phyloP scores from a whole-genome alignment of 2,797 vertebrate genomes.

The Gallirallus australis region DNA sequence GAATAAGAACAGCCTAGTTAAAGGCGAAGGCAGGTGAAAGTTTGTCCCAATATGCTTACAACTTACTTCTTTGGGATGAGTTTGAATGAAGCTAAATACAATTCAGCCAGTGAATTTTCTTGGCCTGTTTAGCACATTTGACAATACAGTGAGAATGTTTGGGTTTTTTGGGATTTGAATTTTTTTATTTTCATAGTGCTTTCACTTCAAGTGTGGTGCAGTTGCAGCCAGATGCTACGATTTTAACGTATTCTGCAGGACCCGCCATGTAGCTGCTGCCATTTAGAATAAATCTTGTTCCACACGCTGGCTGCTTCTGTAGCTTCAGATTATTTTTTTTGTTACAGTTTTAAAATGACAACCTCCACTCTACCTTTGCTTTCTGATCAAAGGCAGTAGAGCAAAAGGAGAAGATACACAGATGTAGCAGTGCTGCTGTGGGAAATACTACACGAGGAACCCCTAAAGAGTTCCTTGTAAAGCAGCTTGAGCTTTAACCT shows the following conservation, averaged over 20 bases:
- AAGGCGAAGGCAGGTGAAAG: neutral
- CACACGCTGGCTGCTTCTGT: neutral
- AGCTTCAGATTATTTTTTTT: neutral
- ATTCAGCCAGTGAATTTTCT: slow-evolving; percentile 14
- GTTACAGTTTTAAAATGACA: neutral
- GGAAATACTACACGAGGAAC: accelerated
- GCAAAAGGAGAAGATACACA: neutral
- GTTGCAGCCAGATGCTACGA: neutral
- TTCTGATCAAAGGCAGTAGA: neutral
- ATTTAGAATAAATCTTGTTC: neutral
- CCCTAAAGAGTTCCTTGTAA: slow-evolving; percentile 9
- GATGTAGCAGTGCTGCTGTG: neutral
- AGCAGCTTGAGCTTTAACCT: neutral
- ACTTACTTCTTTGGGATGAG: slow-evolving; percentile 34
- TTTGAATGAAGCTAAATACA: neutral
- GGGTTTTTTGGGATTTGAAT: neutral
- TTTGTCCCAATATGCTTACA: neutral
- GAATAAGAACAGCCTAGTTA: neutral
- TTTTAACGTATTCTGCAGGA: slow-evolving; percentile 23
- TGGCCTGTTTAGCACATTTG: neutral
- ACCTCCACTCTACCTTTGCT: slow-evolving; percentile 1
- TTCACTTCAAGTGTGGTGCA: slow-evolving; percentile 40
- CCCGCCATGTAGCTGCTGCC: slow-evolving; percentile 58
- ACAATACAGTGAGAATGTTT: neutral
- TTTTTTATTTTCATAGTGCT: slow-evolving; percentile 4